Percentiles rank a stretch among this genome's conserved stretches.
phyloP scores from a whole-genome alignment of 2,113 vertebrate genomes.

The Coregonus clupeaformis region DNA sequence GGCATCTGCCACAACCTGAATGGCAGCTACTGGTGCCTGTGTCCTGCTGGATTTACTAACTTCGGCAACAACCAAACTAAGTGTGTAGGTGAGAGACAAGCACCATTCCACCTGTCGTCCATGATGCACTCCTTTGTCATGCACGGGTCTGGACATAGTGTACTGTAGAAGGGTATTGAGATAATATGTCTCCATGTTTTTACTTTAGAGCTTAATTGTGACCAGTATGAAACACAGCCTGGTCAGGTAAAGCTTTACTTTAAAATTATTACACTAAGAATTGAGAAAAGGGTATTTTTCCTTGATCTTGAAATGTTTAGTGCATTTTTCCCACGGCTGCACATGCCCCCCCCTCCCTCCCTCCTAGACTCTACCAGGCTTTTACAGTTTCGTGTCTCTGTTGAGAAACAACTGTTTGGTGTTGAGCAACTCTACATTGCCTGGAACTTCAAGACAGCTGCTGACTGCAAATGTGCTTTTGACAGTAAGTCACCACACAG shows the following conservation, averaged over 20 bases:
- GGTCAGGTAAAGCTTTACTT: background rate
- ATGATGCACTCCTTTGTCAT: no score
- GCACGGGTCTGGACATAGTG: no score
- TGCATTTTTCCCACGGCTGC: no score
- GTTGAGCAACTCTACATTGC: no score
- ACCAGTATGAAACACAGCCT: background rate
- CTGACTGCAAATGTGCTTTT: background rate
- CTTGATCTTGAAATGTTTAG: no score
- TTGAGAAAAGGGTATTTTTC: background rate
- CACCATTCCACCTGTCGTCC: no score
- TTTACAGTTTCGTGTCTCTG: background rate
- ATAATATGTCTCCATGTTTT: background rate
- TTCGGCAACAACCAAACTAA: background rate
- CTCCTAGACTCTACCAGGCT: background rate
- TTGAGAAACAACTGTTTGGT: background rate
- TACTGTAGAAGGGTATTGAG: background rate
- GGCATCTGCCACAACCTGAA: no score
- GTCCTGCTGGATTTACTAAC: no score
- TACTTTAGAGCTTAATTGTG: background rate
- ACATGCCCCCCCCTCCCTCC: background rate
- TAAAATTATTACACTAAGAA: background rate
- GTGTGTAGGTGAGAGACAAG: background rate
- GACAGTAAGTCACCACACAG: constrained; percentile 2
- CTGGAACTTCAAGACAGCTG: background rate
- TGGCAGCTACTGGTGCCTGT: no score